Evolutionary conservation across 2,888 invertebrate species (phyloP), one percentile per base, ranked within the genome.

Genomic region (Nasonia oneida): DNA sequence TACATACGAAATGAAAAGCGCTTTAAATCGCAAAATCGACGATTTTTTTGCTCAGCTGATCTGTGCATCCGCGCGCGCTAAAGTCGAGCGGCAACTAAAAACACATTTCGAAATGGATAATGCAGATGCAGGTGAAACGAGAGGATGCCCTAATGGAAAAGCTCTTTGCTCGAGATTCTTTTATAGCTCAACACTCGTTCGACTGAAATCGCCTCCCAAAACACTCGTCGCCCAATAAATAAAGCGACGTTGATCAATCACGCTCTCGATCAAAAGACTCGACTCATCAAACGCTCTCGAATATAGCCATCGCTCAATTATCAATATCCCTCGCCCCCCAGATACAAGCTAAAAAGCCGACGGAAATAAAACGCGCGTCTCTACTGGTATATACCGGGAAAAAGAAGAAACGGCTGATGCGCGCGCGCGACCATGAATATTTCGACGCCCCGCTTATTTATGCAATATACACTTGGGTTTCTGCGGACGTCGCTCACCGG

Each of bases 401-500:
- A 37, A 15, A 81, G 57, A 23, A 8, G 15, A 57, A 18, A 39
- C 74, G 23, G 10, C 42, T 8, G 39, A 18, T 29, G 29, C 29
- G 29, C 29, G 29, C 29, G 37, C 18, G 61, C 81, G 64, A 91
- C 92, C 93, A 93, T 93, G 93, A 93, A 93, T 93, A 93, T 93
- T 93, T 93, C 92, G 92, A 91, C 70, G 67, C 47, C 47, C 39
- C 2, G 67, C 67, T 67, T 67, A 67, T 67, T 33, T 33, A 33
- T 33, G 67, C 33, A 67, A 33, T 29, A 29, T 29, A 29, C 39
- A 23, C 74, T 42, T n/a, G n/a, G 3, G 18, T 47, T 70, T 57
- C 23, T 18, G 23, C 50, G 23, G 10, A 23, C 23, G 42, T 23
- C 74, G 39, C 74, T 18, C 47, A 23, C 74, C 23, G 12, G 50